phyloP scores from a whole-genome alignment of 2,113 vertebrate species.

The Paradisaea rubra region DNA sequence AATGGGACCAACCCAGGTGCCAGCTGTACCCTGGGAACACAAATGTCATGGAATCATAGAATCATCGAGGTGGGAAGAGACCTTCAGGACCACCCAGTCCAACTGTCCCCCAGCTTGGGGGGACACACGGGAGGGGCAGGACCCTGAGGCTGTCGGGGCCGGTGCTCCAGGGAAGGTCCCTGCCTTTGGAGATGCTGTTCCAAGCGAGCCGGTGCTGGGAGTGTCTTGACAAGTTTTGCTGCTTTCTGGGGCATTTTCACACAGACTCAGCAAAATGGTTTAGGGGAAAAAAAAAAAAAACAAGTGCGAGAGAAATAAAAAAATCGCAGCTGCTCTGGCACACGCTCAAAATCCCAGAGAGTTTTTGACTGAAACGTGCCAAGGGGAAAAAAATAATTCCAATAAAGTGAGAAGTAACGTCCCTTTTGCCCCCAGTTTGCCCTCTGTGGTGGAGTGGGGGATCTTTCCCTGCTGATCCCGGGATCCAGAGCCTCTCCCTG shows the following conservation, averaged over 20 bases:
- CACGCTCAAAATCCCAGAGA: background rate
- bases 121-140: background rate
- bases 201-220: fast-evolving
- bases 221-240: background rate
- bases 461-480: background rate
- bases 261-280: slow-evolving; percentile 47
- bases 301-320: background rate
- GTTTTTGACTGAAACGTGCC: background rate
- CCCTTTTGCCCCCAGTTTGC: background rate
- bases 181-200: background rate
- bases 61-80: background rate
- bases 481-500: background rate
- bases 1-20: background rate
- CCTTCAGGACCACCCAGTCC: background rate
- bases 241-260: slow-evolving; percentile 49
- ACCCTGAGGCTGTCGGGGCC: background rate
- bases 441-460: background rate
- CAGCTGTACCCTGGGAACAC: background rate
- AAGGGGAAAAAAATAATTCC: background rate
- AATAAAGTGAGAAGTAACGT: background rate
- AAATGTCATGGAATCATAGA: background rate
- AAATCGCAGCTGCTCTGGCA: slow-evolving; percentile 50
- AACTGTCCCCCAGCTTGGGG: too few species aligned
- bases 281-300: background rate
- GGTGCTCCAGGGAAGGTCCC: background rate